Percentiles rank a stretch among this genome's conserved stretches.
phyloP scores from a whole-genome alignment of 2,888 invertebrate species.

The Yponomeuta malinellus region DNA sequence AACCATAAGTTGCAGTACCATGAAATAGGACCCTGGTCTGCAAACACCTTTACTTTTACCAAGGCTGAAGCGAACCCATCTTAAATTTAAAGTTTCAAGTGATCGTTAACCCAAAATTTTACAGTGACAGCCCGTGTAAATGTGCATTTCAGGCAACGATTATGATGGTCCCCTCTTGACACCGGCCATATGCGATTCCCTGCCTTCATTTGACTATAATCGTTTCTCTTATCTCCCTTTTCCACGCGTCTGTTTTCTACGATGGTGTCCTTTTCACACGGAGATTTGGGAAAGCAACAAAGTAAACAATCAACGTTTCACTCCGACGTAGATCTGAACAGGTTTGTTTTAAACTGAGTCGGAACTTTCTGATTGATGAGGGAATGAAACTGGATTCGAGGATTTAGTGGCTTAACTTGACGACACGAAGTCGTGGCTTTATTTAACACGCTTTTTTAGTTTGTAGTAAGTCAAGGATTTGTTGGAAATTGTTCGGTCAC shows the following conservation, averaged over 20 bases:
- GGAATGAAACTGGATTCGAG: background rate
- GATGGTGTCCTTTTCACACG: background rate
- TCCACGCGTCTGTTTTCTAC: background rate
- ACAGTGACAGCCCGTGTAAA: slow-evolving; percentile 6
- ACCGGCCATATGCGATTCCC: slow-evolving; percentile 1
- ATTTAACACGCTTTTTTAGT: background rate
- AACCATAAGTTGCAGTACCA: too few species aligned
- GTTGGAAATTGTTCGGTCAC: background rate
- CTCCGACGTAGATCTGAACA: background rate
- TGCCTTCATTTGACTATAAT: background rate
- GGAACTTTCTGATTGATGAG: background rate
- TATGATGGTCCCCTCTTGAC: slow-evolving; percentile 5
- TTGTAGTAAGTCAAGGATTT: background rate
- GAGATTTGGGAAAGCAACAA: background rate
- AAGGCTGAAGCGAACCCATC: background rate
- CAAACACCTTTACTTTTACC: background rate
- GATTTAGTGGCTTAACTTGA: background rate
- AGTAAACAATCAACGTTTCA: background rate
- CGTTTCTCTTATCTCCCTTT: background rate
- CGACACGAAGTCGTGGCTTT: background rate
- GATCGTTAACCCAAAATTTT: slow-evolving; percentile 8
- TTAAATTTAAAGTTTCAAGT: slow-evolving; percentile 9
- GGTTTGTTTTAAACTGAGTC: background rate
- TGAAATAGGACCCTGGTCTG: background rate
- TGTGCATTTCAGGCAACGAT: slow-evolving; percentile 10